Evolutionary conservation across 1,140 invertebrate genomes (phyloP).

Genomic region (Wasmannia auropunctata): DNA sequence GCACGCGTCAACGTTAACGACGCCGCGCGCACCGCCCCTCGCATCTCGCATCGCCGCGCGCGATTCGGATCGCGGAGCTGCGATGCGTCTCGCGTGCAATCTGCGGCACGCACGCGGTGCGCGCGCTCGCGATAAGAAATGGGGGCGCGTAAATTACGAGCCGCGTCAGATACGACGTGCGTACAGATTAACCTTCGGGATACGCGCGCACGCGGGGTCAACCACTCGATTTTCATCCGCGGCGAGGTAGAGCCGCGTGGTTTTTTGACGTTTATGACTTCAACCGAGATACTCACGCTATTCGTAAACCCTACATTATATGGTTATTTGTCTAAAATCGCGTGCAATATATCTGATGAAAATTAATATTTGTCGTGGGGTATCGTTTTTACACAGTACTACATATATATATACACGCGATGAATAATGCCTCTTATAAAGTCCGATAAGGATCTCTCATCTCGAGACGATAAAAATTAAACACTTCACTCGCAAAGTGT

Average conservation of each 20-base stretch:
- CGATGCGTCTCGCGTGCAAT: slow-evolving; percentile 19
- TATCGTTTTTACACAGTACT: not conserved
- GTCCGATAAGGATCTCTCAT: not conserved
- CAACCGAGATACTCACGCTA: not conserved
- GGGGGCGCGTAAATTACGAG: slow-evolving; percentile 36
- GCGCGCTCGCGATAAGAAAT: slow-evolving; percentile 38
- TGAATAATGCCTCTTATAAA: not conserved
- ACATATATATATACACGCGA: too few species aligned
- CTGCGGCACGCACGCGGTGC: slow-evolving; percentile 20
- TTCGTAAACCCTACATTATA: not conserved
- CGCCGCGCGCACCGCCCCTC: not conserved
- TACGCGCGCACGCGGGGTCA: not conserved
- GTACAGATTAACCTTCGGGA: slow-evolving; percentile 19
- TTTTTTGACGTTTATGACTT: not conserved
- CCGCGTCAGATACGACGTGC: not conserved
- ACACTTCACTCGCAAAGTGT: not conserved
- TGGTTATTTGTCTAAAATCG: not conserved
- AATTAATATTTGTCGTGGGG: not conserved
- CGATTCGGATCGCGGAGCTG: slow-evolving; percentile 4
- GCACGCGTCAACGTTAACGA: slow-evolving; percentile 22
- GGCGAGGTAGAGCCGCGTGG: not conserved
- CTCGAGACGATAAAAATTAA: not conserved
- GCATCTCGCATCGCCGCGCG: too few species aligned
- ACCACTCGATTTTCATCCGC: not conserved
- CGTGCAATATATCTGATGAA: not conserved